Evolutionary conservation across 2,113 vertebrate genomes (phyloP).

Genomic region (Myxocyprinus asiaticus): DNA sequence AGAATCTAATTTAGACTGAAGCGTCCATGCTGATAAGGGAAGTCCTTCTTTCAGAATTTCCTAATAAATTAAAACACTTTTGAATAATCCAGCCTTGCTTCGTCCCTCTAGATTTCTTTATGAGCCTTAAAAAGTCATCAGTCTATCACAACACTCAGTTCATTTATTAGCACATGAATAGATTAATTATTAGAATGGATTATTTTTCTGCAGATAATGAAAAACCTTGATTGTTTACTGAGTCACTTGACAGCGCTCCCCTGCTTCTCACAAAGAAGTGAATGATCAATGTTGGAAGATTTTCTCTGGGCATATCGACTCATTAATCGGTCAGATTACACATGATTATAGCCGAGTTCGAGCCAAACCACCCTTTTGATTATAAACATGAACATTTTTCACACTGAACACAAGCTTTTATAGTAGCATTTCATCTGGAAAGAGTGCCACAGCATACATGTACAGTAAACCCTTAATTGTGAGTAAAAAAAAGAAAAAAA

Average conservation of each 20-base stretch:
- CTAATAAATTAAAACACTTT: constrained; percentile 72
- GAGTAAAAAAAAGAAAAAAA: too few species aligned
- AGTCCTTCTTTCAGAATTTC: constrained; percentile 64
- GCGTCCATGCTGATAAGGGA: constrained; percentile 69
- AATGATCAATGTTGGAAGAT: constrained; percentile 25
- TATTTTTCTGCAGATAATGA: constrained; percentile 65
- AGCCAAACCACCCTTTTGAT: neutral
- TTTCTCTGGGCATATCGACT: constrained; percentile 24
- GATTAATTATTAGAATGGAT: constrained; percentile 61
- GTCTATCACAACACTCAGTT: constrained; percentile 63
- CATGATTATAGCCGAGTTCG: constrained; percentile 21
- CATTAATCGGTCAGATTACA: constrained; percentile 31
- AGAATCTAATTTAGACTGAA: constrained; percentile 61
- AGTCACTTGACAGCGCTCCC: constrained; percentile 22
- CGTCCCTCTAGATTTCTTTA: constrained; percentile 70
- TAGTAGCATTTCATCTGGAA: too few species aligned
- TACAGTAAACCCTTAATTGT: too few species aligned
- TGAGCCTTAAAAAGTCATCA: constrained; percentile 71
- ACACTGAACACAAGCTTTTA: too few species aligned
- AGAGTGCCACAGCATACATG: too few species aligned
- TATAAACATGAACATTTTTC: neutral
- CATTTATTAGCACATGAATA: constrained; percentile 59
- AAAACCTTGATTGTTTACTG: constrained; percentile 51
- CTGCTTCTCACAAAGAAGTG: constrained; percentile 6
- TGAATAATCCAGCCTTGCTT: constrained; percentile 67